Evolutionary conservation across 30 jellyfish, hydroid and myxozoan genomes (phyloP).

Genomic region (Haliclystus octoradiatus): DNA sequence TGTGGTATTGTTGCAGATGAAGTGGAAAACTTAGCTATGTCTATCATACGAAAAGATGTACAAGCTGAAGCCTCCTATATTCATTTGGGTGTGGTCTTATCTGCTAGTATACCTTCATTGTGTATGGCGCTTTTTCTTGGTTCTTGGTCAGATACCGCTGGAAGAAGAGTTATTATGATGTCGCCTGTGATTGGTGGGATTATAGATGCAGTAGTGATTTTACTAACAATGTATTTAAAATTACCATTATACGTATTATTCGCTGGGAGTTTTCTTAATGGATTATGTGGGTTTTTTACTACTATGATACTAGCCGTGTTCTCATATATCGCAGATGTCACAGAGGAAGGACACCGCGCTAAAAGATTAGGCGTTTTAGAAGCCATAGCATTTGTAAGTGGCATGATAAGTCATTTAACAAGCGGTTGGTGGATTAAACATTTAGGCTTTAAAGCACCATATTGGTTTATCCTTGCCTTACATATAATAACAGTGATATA

Average conservation of each 20-base stretch:
- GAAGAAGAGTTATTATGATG: slow-evolving; percentile 64
- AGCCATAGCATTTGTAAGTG: slow-evolving; percentile 90
- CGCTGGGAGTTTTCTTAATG: slow-evolving; percentile 81
- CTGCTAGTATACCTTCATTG: slow-evolving; percentile 88
- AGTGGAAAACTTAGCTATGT: slow-evolving; percentile 8
- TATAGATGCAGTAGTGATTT: slow-evolving; percentile 52
- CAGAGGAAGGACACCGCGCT: slow-evolving; percentile 83
- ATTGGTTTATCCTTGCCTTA: slow-evolving; percentile 57
- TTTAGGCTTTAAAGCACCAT: slow-evolving; percentile 92
- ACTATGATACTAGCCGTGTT: slow-evolving; percentile 93
- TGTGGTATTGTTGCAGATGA: slow-evolving; percentile 38
- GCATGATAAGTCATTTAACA: slow-evolving; percentile 91
- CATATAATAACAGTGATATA: slow-evolving; percentile 46
- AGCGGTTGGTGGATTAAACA: slow-evolving; percentile 99
- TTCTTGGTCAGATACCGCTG: slow-evolving; percentile 95
- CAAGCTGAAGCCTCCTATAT: slow-evolving; percentile 84
- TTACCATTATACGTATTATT: slow-evolving; percentile 67
- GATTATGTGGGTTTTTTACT: slow-evolving; percentile 88
- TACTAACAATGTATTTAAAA: slow-evolving; percentile 51
- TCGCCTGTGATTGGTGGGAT: slow-evolving; percentile 89
- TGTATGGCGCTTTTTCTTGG: slow-evolving; percentile 90
- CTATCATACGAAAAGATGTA: slow-evolving; percentile 43
- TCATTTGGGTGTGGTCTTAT: slow-evolving; percentile 73
- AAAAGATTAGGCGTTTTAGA: slow-evolving; percentile 73
- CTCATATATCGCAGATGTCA: slow-evolving; percentile 83